These are phyloP conservation scores for Gambusia yucatana DNA, from an alignment of 2,797 vertebrate species.

Conservation along the genomic window DNA sequence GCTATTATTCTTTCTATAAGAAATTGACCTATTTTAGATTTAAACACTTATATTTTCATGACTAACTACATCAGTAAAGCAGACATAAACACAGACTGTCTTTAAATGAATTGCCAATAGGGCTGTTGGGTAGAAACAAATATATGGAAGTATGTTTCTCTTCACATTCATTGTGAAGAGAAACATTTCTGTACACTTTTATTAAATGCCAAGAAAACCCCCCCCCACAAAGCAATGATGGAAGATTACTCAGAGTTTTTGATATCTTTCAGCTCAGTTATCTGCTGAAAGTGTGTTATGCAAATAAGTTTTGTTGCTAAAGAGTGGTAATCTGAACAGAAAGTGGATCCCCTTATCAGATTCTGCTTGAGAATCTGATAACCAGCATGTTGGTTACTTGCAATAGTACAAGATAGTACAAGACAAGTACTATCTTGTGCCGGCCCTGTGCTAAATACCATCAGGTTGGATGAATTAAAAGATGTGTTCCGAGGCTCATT, in stretches of 20 bases:
- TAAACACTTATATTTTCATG: neutral
- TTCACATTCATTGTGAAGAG: neutral
- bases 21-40: neutral
- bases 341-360: neutral
- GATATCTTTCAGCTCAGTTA: neutral
- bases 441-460: neutral
- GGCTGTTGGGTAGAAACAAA: neutral
- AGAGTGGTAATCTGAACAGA: neutral
- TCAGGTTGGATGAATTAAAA: neutral
- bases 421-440: neutral
- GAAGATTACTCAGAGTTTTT: neutral
- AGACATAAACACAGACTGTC: neutral
- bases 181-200: neutral
- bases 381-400: no score
- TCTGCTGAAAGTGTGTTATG: neutral
- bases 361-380: neutral
- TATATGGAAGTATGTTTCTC: neutral
- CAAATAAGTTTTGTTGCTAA: neutral
- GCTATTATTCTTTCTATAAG: neutral
- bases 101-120: neutral
- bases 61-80: neutral
- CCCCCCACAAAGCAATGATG: no score
- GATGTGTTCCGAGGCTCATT: neutral
- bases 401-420: no score
- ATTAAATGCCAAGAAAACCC: neutral